Conservation (phyloP, 2,888 invertebrate genomes). For the Dryadula phaetusa region DNA sequence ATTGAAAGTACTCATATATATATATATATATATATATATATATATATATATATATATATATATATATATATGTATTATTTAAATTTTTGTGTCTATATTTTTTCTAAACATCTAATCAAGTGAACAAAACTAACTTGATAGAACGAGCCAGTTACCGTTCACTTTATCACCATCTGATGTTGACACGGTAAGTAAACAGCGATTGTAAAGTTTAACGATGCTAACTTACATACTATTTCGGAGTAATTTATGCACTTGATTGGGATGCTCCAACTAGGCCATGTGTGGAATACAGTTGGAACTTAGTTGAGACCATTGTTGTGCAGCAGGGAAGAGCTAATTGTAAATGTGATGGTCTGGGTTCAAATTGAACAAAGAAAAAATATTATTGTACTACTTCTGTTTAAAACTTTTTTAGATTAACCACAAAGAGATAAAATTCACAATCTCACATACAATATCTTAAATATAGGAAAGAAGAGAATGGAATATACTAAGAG, state of each 20-base stretch:
- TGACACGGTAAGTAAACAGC: conserved; percentile 20
- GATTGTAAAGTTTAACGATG: conserved; percentile 23
- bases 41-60: background rate
- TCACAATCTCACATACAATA: too few relatives aligned
- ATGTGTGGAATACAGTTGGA: conserved; percentile 4
- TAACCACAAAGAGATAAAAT: too few relatives aligned
- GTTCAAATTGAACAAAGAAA: background rate
- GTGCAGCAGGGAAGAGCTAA: background rate
- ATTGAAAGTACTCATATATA: too few relatives aligned
- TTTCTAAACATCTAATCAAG: background rate
- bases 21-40: too few relatives aligned
- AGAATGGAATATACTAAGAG: too few relatives aligned
- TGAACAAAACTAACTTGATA: background rate
- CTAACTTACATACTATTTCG: conserved; percentile 18
- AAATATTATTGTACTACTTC: too few relatives aligned
- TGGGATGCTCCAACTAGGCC: conserved; percentile 14
- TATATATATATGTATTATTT: background rate
- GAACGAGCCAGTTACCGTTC: conserved; percentile 17
- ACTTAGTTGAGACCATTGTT: background rate
- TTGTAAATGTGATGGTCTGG: background rate
- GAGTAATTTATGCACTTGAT: conserved; percentile 20
- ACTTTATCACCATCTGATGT: conserved; percentile 18
- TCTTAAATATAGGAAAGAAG: too few relatives aligned
- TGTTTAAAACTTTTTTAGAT: too few relatives aligned
- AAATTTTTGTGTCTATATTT: too few relatives aligned